A percentile compares a stretch with the other conserved stretches of the same genome.
Evolutionary conservation across 2,797 vertebrate species (phyloP).

Genomic region (Notolepis coatsorum): DNA sequence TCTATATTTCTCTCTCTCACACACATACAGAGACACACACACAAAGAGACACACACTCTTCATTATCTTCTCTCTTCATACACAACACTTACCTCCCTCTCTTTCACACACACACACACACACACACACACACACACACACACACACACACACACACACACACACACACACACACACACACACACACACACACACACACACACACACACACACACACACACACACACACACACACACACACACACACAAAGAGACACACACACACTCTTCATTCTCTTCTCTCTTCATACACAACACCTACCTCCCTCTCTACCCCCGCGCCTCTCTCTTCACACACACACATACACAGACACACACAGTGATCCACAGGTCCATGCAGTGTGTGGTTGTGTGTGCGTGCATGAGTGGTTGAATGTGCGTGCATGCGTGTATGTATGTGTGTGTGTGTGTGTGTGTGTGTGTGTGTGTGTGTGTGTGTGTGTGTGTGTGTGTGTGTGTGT

Average conservation of each 20-base stretch:
- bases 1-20: conserved; percentile 6
- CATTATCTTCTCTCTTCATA: conserved; percentile 4
- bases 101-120: background rate
- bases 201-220: conserved; percentile 11
- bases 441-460: background rate
- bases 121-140: background rate
- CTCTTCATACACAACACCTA: too few species aligned
- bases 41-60: background rate
- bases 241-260: conserved; percentile 7
- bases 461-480: too few species aligned
- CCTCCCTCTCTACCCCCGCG: too few species aligned
- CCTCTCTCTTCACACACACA: conserved; percentile 15
- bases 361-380: conserved; percentile 30
- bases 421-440: background rate
- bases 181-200: background rate
- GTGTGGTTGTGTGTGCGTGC: too few species aligned
- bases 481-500: too few species aligned
- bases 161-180: background rate
- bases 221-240: conserved; percentile 12
- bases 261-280: too few species aligned
- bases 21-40: background rate
- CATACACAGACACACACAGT: conserved; percentile 13
- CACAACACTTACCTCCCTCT: conserved; percentile 9
- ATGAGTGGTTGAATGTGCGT: background rate
- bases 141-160: background rate